A percentile compares a stretch with the other conserved stretches of the same genome.
Conservation (phyloP, 2,113 vertebrate species). For the Spea bombifrons region DNA sequence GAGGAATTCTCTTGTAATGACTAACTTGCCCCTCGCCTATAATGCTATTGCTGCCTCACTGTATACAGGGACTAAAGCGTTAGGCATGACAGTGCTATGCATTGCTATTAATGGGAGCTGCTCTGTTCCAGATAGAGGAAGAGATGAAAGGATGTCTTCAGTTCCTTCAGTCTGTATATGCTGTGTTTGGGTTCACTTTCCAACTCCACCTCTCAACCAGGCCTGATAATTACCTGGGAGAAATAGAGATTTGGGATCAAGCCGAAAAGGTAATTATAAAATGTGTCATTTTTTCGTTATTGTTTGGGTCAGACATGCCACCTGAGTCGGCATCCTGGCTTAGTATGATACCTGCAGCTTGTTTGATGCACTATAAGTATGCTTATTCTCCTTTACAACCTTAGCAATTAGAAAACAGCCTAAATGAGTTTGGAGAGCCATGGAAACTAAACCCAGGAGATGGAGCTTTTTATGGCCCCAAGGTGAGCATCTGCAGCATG, state of each 20-base stretch:
- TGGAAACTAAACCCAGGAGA: slow-evolving; percentile 89
- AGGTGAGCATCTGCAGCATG: slow-evolving; percentile 67
- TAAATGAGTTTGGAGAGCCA: slow-evolving; percentile 84
- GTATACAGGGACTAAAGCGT: no score
- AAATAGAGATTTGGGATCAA: slow-evolving; percentile 79
- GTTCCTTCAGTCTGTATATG: slow-evolving; percentile 85
- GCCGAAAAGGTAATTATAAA: slow-evolving; percentile 81
- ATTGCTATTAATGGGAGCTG: background rate
- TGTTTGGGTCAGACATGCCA: background rate
- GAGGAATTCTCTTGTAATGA: no score
- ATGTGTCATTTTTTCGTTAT: background rate
- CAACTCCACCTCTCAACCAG: slow-evolving; percentile 89
- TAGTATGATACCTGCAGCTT: no score
- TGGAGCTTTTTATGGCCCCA: slow-evolving; percentile 94
- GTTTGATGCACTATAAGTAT: background rate
- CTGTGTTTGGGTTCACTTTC: slow-evolving; percentile 88
- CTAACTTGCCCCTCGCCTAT: no score
- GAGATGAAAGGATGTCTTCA: slow-evolving; percentile 89
- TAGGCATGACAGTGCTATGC: no score
- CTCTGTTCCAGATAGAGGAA: slow-evolving; percentile 74
- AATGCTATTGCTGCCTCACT: no score
- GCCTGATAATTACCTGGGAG: slow-evolving; percentile 85
- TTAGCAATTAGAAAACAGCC: slow-evolving; percentile 88
- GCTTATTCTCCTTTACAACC: background rate
- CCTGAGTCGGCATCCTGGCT: no score